Evolutionary conservation across 2,113 vertebrate species (phyloP), one percentile per base, ranked within the genome.

Genomic region (Sapajus apella): DNA sequence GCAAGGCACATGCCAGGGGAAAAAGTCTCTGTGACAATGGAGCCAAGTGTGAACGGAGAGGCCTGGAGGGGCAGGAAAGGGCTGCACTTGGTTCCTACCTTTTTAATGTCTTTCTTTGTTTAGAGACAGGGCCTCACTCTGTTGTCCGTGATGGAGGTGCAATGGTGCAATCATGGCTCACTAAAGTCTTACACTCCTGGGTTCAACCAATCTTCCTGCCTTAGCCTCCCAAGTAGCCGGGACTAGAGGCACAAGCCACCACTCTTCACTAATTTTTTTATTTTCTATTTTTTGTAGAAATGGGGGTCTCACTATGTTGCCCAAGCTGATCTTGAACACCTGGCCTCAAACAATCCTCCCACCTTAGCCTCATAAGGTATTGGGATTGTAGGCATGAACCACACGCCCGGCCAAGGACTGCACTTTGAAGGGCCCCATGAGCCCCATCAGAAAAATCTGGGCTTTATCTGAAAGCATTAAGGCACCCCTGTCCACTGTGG

Each of bases 361-460:
- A 68, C 66, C 6, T 68, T 14, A 35, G 66, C 66, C 66, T 68
- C 66, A 32, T 32, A n/a, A 35, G 3, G 16, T n/a, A 35, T 35
- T 68, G 32, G 66, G 66, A 68, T 68, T 68, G n/a, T 35, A 68
- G 66, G 66, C 66, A 68, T 35, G 32, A 68, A 16, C 32, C 30
- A 68, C 66, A 2, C 14, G 4, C 66, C 66, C 7, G 0, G 32
- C 66, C 3, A 45, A 45, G 9, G 16, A 35, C 16, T 17, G 3
- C 8, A 27, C 14, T 2, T 9, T 12, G 32, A 76, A n/a, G 47
- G 5, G 6, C 14, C 21, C 52, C 7, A 3, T 3, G 1, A 55
- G 17, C 10, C 8, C 56, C 17, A 12, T 35, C 85, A 40, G 58
- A 32, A 89, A 89, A 66, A 30, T 47, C 14, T 30, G 23, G 61